Evolutionary conservation across 2,113 vertebrate species (phyloP).

Genomic region (Pseudopipra pipra): DNA sequence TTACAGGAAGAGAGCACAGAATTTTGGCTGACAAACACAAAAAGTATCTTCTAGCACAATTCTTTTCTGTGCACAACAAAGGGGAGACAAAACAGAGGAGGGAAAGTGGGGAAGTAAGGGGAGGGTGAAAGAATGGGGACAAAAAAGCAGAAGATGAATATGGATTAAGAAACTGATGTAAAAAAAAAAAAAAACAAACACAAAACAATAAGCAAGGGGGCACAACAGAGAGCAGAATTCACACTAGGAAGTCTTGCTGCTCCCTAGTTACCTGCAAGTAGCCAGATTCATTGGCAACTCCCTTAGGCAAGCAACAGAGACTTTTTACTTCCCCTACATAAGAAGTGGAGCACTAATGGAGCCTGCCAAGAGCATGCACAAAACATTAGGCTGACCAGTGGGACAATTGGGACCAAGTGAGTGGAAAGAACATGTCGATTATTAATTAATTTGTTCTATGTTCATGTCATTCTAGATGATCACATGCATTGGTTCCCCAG

Average conservation of each 20-base stretch:
- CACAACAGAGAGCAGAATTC: not conserved
- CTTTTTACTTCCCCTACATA: not conserved
- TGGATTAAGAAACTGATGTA: not conserved
- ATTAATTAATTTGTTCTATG: slow-evolving; percentile 50
- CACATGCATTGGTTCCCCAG: not conserved
- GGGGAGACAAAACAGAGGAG: not conserved
- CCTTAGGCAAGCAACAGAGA: not conserved
- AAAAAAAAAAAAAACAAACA: not conserved
- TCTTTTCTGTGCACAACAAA: not conserved
- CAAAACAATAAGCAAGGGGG: not conserved
- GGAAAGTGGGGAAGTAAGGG: not conserved
- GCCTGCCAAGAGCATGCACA: not conserved
- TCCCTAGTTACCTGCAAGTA: not conserved
- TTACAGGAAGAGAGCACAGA: slow-evolving; percentile 49
- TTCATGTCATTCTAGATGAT: slow-evolving; percentile 23
- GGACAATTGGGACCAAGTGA: not conserved
- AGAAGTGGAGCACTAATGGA: not conserved
- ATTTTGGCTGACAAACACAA: not conserved
- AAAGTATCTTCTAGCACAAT: not conserved
- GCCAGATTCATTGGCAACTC: not conserved
- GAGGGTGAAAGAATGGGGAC: not conserved
- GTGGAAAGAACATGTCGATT: slow-evolving; percentile 6
- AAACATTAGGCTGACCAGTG: not conserved
- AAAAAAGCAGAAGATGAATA: not conserved
- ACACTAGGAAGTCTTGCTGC: not conserved